These are phyloP conservation scores for Atta texana DNA, from an alignment of 1,140 invertebrate genomes.

Conservation along the genomic window DNA sequence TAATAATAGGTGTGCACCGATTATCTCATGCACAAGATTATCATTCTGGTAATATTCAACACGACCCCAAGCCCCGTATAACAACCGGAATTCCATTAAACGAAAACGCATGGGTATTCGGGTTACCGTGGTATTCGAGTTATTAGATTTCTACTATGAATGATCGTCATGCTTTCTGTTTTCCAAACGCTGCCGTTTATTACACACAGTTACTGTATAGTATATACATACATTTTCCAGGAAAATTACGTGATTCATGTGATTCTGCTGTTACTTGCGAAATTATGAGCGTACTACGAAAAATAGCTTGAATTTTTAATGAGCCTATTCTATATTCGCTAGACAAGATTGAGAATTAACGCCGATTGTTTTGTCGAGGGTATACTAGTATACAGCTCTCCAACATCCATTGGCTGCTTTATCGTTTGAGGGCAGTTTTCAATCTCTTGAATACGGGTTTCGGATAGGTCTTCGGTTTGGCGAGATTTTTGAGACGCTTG, in stretches of 20 bases:
- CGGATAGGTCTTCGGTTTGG: slow-evolving; percentile 74
- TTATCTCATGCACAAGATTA: slow-evolving; percentile 45
- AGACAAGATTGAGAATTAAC: slow-evolving; percentile 4
- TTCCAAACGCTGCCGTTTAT: slow-evolving; percentile 13
- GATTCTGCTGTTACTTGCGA: not conserved
- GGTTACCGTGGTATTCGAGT: not conserved
- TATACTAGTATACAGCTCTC: no score
- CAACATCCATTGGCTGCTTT: not conserved
- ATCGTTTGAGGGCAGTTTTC: not conserved
- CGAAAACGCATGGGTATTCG: slow-evolving; percentile 1
- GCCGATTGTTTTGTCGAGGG: not conserved
- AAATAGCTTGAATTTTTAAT: not conserved
- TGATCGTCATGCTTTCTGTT: not conserved
- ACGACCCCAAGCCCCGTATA: slow-evolving; percentile 4
- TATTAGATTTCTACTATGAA: slow-evolving; percentile 14
- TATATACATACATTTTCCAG: not conserved
- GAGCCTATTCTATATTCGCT: not conserved
- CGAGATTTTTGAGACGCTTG: slow-evolving; percentile 74
- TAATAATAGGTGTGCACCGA: not conserved
- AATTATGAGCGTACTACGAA: not conserved
- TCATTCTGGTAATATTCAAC: slow-evolving; percentile 28
- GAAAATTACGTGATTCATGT: not conserved
- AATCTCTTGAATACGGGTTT: not conserved
- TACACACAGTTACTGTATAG: not conserved
- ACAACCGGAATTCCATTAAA: slow-evolving; percentile 45